These are phyloP conservation scores for Squalus acanthias DNA, from an alignment of 2,797 vertebrate species.

Conservation along the genomic window DNA sequence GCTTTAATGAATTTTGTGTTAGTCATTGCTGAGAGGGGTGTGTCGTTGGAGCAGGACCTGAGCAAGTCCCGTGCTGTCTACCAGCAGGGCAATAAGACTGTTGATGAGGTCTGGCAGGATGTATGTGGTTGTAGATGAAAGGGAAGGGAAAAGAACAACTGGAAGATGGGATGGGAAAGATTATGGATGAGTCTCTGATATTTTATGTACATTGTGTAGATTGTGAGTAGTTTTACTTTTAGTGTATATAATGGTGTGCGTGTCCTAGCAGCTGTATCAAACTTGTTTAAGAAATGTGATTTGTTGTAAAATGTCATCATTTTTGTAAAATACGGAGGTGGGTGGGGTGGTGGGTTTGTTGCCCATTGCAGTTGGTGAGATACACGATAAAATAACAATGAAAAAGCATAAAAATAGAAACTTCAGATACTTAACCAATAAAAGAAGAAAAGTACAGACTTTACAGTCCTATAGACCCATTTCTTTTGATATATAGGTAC, in stretches of 20 bases:
- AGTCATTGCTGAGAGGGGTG: neutral
- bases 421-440: neutral
- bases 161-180: neutral
- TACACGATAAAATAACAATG: neutral
- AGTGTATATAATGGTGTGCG: neutral
- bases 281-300: neutral
- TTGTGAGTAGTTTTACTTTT: neutral
- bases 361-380: neutral
- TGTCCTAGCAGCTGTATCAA: neutral
- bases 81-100: neutral
- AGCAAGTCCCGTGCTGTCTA: neutral
- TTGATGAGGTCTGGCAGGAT: neutral
- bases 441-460: neutral
- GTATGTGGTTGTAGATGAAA: neutral
- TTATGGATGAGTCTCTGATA: neutral
- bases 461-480: neutral
- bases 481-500: neutral
- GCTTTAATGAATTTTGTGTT: neutral
- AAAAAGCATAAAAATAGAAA: neutral
- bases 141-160: neutral
- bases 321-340: neutral
- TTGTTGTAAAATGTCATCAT: neutral
- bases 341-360: neutral
- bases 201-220: neutral
- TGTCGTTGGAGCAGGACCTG: neutral